Percentiles rank a stretch among this genome's conserved stretches.
Conservation (phyloP, 1,140 invertebrate species). For the Cheumatopsyche charites region DNA sequence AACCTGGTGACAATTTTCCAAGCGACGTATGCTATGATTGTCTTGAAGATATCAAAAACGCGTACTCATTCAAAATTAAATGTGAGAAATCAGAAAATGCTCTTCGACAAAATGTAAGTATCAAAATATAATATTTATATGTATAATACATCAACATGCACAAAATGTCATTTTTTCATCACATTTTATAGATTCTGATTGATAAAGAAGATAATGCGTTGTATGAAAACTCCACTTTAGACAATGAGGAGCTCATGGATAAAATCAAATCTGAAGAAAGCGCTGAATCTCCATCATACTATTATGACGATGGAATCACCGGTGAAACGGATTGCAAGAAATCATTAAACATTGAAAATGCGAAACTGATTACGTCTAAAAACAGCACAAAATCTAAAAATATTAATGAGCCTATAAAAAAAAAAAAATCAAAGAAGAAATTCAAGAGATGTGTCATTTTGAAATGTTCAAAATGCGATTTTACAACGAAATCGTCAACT, state of each 20-base stretch:
- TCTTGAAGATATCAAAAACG: conserved; percentile 11
- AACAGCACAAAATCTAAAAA: conserved; percentile 1
- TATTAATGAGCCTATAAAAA: not conserved
- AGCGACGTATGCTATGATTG: not conserved
- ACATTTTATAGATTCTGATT: too few relatives aligned
- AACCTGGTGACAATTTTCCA: conserved; percentile 22
- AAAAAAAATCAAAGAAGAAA: not conserved
- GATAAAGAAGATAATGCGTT: too few relatives aligned
- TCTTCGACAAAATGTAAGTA: not conserved
- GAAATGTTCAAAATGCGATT: conserved; percentile 37
- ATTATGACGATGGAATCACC: not conserved
- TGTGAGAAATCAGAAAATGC: conserved; percentile 23
- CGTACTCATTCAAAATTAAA: conserved; percentile 29
- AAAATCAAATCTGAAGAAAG: not conserved
- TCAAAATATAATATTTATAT: too few relatives aligned
- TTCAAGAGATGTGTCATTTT: not conserved
- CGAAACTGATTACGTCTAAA: not conserved
- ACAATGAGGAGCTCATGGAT: too few relatives aligned
- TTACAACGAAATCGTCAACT: conserved; percentile 41
- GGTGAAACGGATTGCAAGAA: not conserved
- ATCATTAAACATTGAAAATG: not conserved
- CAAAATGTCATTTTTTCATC: too few relatives aligned
- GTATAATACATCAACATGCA: too few relatives aligned
- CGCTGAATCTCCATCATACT: not conserved
- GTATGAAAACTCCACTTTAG: too few relatives aligned